Evolutionary conservation across 2,888 invertebrate genomes (phyloP), one percentile per base, ranked within the genome.

Genomic region (Cremastinae sp.): DNA sequence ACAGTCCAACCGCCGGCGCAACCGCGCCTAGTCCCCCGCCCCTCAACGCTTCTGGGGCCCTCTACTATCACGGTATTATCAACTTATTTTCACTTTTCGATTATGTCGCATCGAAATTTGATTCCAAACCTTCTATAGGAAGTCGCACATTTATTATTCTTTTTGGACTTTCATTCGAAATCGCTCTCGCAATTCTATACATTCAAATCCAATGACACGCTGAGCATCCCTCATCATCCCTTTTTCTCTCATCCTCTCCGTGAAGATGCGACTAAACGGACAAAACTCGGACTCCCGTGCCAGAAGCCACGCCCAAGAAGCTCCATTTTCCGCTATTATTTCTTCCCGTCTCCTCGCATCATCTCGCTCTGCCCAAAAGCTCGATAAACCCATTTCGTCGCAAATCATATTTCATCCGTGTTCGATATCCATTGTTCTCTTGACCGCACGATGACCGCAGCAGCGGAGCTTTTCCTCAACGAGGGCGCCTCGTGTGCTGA

Each of bases 1-100:
- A 94, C 78, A 94, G 94, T 86, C 94, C 94, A 72, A 94, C 94
- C 81, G 95, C 94, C 80, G 95, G 94, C 82, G 93, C 94, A 79
- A 94, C 94, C 79, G 94, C 89, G 35, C 89, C 89, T 35, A 89
- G 89, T 79, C 89, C 89, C 12, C 89, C 89, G 16, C 89, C 89
- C 9, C 85, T 89, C 39, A 89, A 89, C 70, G 89, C 89, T 14
- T 88, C 89, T 53, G 89, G 89, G 61, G 89, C 89, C 43, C 87
- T 89, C 68, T 89, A 89, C 78, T 89, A 89, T 73, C 88, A 89
- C 64, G 89, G 89, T 89, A 79, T 49, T 45, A 7, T n/a, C 20
- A 37, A 16, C 7, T 16, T 18, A 20, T 20, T 37, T n/a, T n/a
- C n/a, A n/a, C n/a, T n/a, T n/a, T n/a, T n/a, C n/a, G n/a, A n/a